A percentile compares a stretch with the other conserved stretches of the same genome.
phyloP scores from a whole-genome alignment of 2,113 vertebrate genomes.

The Parus major region DNA sequence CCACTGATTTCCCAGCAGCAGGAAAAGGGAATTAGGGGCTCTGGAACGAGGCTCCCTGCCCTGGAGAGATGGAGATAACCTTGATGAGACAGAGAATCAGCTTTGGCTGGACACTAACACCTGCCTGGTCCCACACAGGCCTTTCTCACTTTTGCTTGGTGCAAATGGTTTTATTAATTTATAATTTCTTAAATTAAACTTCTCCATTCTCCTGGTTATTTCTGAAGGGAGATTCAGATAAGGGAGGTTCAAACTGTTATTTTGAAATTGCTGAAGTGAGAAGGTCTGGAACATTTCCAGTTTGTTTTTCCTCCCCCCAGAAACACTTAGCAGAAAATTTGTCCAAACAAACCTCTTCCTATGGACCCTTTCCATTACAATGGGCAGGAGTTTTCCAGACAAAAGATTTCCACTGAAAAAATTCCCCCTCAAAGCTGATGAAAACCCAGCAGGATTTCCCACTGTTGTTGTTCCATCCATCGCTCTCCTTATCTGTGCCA shows the following conservation, averaged over 20 bases:
- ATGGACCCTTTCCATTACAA: slow-evolving; percentile 11
- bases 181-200: not conserved
- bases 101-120: not conserved
- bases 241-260: not conserved
- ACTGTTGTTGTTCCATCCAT: not conserved
- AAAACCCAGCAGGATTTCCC: slow-evolving; percentile 19
- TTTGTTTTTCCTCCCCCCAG: not conserved
- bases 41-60: not conserved
- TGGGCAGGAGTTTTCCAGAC: slow-evolving; percentile 23
- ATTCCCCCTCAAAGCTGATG: not conserved
- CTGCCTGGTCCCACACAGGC: not conserved
- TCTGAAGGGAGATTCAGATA: not conserved
- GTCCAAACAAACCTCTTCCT: slow-evolving; percentile 59
- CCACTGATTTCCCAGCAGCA: rapidly evolving
- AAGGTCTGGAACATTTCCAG: not conserved
- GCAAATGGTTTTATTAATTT: not conserved
- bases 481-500: not conserved
- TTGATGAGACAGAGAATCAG: not conserved
- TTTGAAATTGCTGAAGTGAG: not conserved
- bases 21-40: not conserved
- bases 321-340: slow-evolving; percentile 28
- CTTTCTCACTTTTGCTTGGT: not conserved
- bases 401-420: slow-evolving; percentile 50
- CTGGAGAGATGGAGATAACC: not conserved
- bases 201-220: not conserved